Evolutionary conservation across 2,797 vertebrate species (phyloP).

Genomic region (Gastrophryne carolinensis): DNA sequence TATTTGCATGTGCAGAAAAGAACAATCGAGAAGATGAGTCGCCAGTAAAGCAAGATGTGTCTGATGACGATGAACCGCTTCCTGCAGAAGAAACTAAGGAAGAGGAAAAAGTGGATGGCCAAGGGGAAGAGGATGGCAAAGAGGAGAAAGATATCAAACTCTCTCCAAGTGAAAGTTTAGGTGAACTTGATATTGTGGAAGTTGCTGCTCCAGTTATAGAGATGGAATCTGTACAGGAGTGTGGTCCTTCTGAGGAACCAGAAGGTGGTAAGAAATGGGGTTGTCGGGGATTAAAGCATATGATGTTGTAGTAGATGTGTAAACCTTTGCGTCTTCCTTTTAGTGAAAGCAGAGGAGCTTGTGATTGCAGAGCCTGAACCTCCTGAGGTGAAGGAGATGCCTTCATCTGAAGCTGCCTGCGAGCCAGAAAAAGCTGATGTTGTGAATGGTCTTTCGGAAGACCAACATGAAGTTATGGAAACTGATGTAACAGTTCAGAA

Average conservation of each 20-base stretch:
- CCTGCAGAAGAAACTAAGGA: slow-evolving; percentile 54
- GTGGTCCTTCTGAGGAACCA: slow-evolving; percentile 53
- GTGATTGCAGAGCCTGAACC: slow-evolving; percentile 61
- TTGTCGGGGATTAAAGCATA: too few relatives aligned
- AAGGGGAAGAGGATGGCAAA: slow-evolving; percentile 65
- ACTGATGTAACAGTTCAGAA: slow-evolving; percentile 52
- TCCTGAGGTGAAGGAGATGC: slow-evolving; percentile 53
- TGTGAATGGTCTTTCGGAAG: slow-evolving; percentile 60
- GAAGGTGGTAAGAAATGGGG: too few relatives aligned
- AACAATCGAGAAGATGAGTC: background rate
- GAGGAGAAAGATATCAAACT: slow-evolving; percentile 67
- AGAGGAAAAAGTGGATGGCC: slow-evolving; percentile 61
- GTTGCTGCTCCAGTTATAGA: slow-evolving; percentile 57
- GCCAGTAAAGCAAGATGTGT: slow-evolving; percentile 4
- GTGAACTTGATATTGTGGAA: slow-evolving; percentile 56
- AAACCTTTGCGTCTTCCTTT: slow-evolving; percentile 5
- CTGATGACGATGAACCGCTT: background rate
- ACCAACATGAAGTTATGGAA: slow-evolving; percentile 59
- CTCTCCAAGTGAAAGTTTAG: slow-evolving; percentile 62
- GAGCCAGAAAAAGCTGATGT: slow-evolving; percentile 54
- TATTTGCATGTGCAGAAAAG: slow-evolving; percentile 34
- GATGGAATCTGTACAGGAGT: slow-evolving; percentile 60
- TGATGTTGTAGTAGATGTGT: too few relatives aligned
- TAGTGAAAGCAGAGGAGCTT: slow-evolving; percentile 63
- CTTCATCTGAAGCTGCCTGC: slow-evolving; percentile 54